These are phyloP conservation scores for Atopsyche davidsoni DNA, from an alignment of 1,140 invertebrate genomes.

Conservation along the genomic window DNA sequence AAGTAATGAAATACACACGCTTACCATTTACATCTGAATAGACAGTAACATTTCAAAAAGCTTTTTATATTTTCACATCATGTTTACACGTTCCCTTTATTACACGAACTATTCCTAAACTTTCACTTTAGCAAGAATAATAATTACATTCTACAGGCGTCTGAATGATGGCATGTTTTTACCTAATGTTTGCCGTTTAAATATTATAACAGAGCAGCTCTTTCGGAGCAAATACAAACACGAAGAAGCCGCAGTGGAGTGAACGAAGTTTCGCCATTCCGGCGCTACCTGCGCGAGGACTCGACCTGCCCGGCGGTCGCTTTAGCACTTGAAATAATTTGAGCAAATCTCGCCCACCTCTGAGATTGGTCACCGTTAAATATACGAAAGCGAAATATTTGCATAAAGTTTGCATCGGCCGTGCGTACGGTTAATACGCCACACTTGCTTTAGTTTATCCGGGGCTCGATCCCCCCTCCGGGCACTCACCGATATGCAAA, in stretches of 20 bases:
- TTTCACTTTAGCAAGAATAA: background rate
- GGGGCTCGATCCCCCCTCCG: slow-evolving; percentile 1
- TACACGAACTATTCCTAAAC: too few species aligned
- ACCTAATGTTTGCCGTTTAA: background rate
- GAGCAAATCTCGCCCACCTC: background rate
- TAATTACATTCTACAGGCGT: background rate
- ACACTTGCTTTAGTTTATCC: background rate
- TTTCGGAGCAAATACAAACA: background rate
- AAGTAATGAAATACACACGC: too few species aligned
- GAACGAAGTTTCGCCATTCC: background rate
- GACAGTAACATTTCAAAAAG: too few species aligned
- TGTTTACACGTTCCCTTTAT: too few species aligned
- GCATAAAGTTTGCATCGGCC: slow-evolving; percentile 9
- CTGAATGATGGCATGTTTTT: background rate
- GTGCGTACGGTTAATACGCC: slow-evolving; percentile 15
- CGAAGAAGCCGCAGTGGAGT: background rate
- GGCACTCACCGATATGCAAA: slow-evolving; percentile 13
- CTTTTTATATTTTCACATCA: too few species aligned
- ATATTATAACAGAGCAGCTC: background rate
- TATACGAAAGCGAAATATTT: slow-evolving; percentile 9
- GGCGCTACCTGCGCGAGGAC: background rate
- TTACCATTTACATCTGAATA: too few species aligned
- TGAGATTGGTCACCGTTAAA: background rate
- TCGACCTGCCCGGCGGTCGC: background rate
- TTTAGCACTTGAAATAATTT: background rate